phyloP scores from a whole-genome alignment of 1,140 invertebrate genomes.

The Diplogasteroides magnus region DNA sequence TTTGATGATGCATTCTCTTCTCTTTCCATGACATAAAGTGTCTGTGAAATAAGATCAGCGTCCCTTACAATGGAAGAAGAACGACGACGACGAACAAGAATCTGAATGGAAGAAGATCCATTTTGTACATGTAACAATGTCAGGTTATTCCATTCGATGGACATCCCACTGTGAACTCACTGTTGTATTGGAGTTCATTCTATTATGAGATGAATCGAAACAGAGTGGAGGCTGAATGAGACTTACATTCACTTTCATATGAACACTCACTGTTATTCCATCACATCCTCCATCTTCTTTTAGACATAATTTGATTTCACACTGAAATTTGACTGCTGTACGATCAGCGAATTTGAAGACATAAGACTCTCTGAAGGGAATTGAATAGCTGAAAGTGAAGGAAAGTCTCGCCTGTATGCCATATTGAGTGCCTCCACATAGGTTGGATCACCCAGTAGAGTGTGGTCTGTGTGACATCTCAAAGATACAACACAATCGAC shows the following conservation, averaged over 20 bases:
- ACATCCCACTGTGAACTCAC: too few relatives aligned
- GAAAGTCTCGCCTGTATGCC: constrained; percentile 39
- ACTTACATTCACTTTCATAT: background rate
- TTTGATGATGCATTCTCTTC: too few relatives aligned
- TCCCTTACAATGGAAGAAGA: constrained; percentile 12
- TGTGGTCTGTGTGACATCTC: constrained; percentile 45
- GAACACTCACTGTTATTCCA: constrained; percentile 47
- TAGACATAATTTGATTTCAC: constrained; percentile 50
- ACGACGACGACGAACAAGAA: background rate
- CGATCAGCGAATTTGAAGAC: constrained; percentile 54
- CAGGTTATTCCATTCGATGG: too few relatives aligned
- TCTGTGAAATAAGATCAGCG: constrained; percentile 49
- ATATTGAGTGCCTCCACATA: constrained; percentile 52
- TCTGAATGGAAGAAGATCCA: too few relatives aligned
- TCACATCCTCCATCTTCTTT: constrained; percentile 53
- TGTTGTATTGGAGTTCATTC: too few relatives aligned
- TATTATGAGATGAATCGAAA: background rate
- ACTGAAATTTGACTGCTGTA: constrained; percentile 51
- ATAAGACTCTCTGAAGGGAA: constrained; percentile 32
- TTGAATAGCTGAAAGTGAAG: background rate
- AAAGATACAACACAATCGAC: constrained; percentile 18
- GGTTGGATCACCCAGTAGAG: constrained; percentile 51
- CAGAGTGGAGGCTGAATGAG: constrained; percentile 42
- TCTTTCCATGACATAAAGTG: constrained; percentile 49
- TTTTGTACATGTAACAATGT: too few relatives aligned